phyloP scores from a whole-genome alignment of 2,888 invertebrate species.

The Cosmia trapezina region DNA sequence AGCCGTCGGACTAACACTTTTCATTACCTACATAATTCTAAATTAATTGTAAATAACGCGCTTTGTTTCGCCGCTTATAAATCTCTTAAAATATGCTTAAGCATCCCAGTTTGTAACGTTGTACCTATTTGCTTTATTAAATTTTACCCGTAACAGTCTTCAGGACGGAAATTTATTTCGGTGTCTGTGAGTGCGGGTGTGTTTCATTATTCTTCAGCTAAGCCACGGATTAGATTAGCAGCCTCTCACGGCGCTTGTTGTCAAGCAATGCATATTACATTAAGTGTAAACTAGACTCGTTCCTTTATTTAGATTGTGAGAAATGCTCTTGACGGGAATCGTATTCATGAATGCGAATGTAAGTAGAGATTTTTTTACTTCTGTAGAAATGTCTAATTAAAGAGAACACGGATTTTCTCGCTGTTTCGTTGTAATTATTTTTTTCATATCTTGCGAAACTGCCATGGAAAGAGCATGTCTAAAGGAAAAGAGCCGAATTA shows the following conservation, averaged over 20 bases:
- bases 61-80: slow-evolving; percentile 79
- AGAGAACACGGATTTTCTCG: slow-evolving; percentile 12
- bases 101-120: slow-evolving; percentile 77
- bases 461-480: background rate
- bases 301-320: slow-evolving; percentile 56
- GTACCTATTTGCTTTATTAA: slow-evolving; percentile 86
- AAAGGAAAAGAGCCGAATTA: background rate
- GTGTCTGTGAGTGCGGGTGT: slow-evolving; percentile 77
- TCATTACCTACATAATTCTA: slow-evolving; percentile 78
- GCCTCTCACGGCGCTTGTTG: slow-evolving; percentile 67
- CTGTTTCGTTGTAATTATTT: slow-evolving; percentile 25
- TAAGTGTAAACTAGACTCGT: slow-evolving; percentile 62
- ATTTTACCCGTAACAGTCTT: slow-evolving; percentile 82
- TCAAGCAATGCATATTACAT: slow-evolving; percentile 69
- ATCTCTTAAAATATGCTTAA: slow-evolving; percentile 83
- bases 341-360: slow-evolving; percentile 40
- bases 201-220: slow-evolving; percentile 79
- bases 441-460: slow-evolving; percentile 18
- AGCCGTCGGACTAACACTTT: slow-evolving; percentile 70
- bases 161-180: slow-evolving; percentile 81
- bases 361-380: slow-evolving; percentile 20
- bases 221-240: slow-evolving; percentile 80
- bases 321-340: slow-evolving; percentile 38
- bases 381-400: slow-evolving; percentile 22
- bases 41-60: slow-evolving; percentile 82